Evolutionary conservation across 1,140 invertebrate genomes (phyloP).

Genomic region (Aphelinus certus): DNA sequence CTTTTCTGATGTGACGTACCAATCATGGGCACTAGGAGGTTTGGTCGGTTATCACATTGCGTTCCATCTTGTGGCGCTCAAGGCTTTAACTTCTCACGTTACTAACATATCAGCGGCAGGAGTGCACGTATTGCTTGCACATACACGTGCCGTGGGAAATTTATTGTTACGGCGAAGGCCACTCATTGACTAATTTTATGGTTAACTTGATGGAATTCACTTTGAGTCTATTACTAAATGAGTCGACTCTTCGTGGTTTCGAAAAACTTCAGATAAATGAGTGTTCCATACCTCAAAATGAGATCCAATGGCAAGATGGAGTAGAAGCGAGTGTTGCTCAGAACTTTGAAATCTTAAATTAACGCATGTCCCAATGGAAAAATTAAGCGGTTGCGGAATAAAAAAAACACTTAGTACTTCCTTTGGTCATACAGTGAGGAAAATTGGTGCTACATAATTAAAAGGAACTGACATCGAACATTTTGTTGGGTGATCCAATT

Average conservation of each 20-base stretch:
- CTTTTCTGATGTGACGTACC: conserved; percentile 38
- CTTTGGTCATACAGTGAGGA: conserved; percentile 21
- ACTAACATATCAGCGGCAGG: conserved; percentile 18
- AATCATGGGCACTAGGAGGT: conserved; percentile 31
- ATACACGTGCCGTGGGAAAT: conserved; percentile 25
- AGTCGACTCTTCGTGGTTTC: conserved; percentile 8
- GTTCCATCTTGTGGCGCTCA: conserved; percentile 25
- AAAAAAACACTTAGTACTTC: conserved; percentile 21
- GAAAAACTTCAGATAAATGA: conserved; percentile 28
- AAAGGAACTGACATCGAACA: conserved; percentile 45
- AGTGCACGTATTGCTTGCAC: conserved; percentile 29
- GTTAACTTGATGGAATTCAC: conserved; percentile 25
- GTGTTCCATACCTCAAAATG: conserved; percentile 36
- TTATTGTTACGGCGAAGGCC: conserved; percentile 20
- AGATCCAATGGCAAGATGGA: conserved; percentile 37
- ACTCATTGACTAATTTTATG: conserved; percentile 34
- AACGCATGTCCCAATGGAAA: conserved; percentile 16
- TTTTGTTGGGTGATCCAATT: conserved; percentile 40
- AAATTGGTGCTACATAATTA: conserved; percentile 37
- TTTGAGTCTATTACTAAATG: conserved; percentile 31
- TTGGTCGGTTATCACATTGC: conserved; percentile 34
- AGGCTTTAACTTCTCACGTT: conserved; percentile 30
- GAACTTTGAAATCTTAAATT: conserved; percentile 33
- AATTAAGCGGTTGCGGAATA: conserved; percentile 9
- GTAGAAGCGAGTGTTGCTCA: conserved; percentile 33